Percentiles rank a stretch among this genome's conserved stretches.
Conservation (phyloP, 2,113 vertebrate species). For the Nothoprocta pentlandii region DNA sequence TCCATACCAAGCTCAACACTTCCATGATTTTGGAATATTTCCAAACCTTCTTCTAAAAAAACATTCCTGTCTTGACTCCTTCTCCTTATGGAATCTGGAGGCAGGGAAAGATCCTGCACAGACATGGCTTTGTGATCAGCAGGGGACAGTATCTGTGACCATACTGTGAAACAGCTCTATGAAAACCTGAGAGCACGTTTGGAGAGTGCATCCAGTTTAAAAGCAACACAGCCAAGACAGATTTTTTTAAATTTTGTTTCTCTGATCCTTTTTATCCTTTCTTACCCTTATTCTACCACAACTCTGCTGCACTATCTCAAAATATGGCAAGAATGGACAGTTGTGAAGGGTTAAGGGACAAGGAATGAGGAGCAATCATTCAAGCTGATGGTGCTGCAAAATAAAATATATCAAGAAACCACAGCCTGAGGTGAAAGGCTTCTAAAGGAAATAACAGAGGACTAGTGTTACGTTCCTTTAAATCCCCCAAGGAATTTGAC, state of each 20-base stretch:
- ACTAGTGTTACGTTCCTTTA: slow-evolving; percentile 10
- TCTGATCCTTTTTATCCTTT: background rate
- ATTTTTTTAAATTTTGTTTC: background rate
- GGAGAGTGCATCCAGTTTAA: background rate
- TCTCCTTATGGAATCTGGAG: background rate
- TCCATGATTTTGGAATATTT: background rate
- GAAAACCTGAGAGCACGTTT: background rate
- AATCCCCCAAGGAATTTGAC: slow-evolving; percentile 41
- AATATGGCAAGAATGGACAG: background rate
- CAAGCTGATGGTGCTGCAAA: background rate
- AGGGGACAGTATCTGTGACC: background rate
- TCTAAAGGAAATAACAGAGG: background rate
- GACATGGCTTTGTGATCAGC: accelerated
- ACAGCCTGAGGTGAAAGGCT: background rate
- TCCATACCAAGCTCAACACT: background rate
- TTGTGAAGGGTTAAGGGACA: background rate
- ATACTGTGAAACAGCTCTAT: background rate
- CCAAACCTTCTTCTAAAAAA: background rate
- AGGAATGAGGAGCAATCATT: background rate
- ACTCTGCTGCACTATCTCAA: background rate
- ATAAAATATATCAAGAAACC: background rate
- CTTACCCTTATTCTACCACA: background rate
- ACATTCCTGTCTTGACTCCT: background rate
- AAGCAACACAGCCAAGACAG: background rate
- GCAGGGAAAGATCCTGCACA: background rate